Evolutionary conservation across 2,888 invertebrate genomes (phyloP).

Genomic region (Drosophila borborema): DNA sequence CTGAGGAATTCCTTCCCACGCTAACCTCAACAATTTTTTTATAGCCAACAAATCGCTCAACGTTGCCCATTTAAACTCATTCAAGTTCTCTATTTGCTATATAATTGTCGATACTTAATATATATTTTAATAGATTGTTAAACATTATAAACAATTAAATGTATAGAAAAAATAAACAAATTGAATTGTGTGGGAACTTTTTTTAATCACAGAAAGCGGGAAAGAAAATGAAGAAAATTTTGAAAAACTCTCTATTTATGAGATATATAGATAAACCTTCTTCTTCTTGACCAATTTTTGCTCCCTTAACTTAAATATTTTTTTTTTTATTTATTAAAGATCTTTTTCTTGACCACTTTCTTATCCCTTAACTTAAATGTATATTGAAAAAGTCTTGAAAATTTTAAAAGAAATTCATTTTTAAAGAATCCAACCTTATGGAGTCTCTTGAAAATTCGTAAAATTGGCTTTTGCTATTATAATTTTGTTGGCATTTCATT

Average conservation of each 20-base stretch:
- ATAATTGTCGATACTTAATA: constrained; percentile 21
- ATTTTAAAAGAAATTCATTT: neutral
- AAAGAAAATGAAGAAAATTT: too few species aligned
- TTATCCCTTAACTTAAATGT: too few species aligned
- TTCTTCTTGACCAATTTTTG: too few species aligned
- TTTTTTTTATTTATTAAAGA: too few species aligned
- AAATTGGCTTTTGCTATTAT: neutral
- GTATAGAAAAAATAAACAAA: neutral
- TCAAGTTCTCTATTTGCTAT: constrained; percentile 15
- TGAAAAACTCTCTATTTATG: too few species aligned
- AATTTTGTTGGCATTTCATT: constrained; percentile 1
- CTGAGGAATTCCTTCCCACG: neutral
- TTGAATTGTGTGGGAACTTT: neutral
- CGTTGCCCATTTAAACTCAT: constrained; percentile 7
- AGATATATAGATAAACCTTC: too few species aligned
- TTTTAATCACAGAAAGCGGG: too few species aligned
- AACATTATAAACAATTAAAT: constrained; percentile 55
- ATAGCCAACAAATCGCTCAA: constrained; percentile 27
- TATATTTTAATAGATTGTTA: constrained; percentile 43
- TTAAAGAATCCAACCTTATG: neutral
- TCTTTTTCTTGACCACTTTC: too few species aligned
- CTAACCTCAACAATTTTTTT: neutral
- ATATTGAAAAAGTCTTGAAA: too few species aligned
- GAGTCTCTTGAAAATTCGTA: neutral
- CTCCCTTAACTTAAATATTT: too few species aligned